phyloP scores from a whole-genome alignment of 1,140 invertebrate genomes.

The Eciton burchellii region DNA sequence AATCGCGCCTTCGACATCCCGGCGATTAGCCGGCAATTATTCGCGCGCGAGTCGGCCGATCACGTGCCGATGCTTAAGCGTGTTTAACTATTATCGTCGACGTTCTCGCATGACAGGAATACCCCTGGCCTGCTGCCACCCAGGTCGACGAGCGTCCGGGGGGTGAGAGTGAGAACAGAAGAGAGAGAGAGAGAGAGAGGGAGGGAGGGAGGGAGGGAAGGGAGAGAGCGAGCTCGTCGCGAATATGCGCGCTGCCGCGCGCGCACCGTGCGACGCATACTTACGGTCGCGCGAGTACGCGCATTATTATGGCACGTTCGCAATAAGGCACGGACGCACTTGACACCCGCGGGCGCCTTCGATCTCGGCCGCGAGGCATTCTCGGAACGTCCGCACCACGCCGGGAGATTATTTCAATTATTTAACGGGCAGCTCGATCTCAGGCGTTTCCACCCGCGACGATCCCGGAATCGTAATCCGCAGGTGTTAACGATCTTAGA shows the following conservation, averaged over 20 bases:
- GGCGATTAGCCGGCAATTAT: slow-evolving; percentile 73
- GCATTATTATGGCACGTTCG: slow-evolving; percentile 55
- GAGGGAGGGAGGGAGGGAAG: slow-evolving; percentile 4
- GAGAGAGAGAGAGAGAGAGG: background rate
- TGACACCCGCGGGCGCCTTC: slow-evolving; percentile 33
- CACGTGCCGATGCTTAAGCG: slow-evolving; percentile 80
- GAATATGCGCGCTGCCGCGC: slow-evolving; percentile 62
- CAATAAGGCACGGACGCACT: slow-evolving; percentile 29
- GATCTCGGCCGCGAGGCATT: slow-evolving; percentile 44
- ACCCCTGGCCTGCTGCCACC: slow-evolving; percentile 77
- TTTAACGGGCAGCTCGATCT: slow-evolving; percentile 51
- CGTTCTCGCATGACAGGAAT: slow-evolving; percentile 80
- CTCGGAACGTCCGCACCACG: slow-evolving; percentile 44
- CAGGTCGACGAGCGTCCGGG: slow-evolving; percentile 67
- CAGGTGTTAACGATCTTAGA: slow-evolving; percentile 48
- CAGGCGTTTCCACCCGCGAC: slow-evolving; percentile 33
- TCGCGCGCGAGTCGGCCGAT: slow-evolving; percentile 70
- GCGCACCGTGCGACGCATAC: slow-evolving; percentile 57
- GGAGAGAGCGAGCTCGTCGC: slow-evolving; percentile 12
- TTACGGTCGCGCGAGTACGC: slow-evolving; percentile 41
- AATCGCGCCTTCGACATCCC: slow-evolving; percentile 3
- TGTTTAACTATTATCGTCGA: slow-evolving; percentile 81
- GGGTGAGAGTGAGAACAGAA: background rate
- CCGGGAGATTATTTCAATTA: slow-evolving; percentile 52
- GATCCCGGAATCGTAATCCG: slow-evolving; percentile 43